Conservation (phyloP, 2,888 invertebrate species). For the Drosophila sordidula region DNA sequence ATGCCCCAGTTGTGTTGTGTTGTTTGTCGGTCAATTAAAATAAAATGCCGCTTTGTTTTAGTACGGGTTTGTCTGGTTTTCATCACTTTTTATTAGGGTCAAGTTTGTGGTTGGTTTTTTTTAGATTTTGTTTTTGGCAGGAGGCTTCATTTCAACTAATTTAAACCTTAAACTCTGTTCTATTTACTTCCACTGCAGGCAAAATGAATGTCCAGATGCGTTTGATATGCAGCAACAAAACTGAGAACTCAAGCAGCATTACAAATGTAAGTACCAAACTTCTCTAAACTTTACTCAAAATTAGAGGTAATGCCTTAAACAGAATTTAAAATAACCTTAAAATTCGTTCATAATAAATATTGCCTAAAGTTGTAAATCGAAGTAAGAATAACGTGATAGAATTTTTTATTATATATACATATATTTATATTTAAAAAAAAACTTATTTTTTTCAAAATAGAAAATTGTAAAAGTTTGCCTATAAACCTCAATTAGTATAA, state of each 20-base stretch:
- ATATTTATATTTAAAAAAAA: too few relatives aligned
- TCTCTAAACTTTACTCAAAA: not conserved
- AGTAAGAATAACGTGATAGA: too few relatives aligned
- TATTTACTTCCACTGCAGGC: conserved; percentile 63
- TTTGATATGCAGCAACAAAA: conserved; percentile 78
- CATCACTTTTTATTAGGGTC: conserved; percentile 68
- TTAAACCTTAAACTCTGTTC: conserved; percentile 51
- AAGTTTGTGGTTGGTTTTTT: conserved; percentile 33
- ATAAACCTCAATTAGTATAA: too few relatives aligned
- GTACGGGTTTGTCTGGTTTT: conserved; percentile 34
- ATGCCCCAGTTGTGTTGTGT: conserved; percentile 25
- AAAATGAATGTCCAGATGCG: conserved; percentile 82
- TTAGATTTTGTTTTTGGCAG: conserved; percentile 19
- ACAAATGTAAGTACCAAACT: conserved; percentile 77
- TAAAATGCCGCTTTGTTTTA: conserved; percentile 57
- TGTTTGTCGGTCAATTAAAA: conserved; percentile 70
- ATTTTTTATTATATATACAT: too few relatives aligned
- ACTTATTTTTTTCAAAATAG: too few relatives aligned
- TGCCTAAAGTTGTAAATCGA: too few relatives aligned
- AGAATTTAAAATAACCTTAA: not conserved
- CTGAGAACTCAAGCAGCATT: conserved; percentile 61
- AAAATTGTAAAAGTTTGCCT: too few relatives aligned
- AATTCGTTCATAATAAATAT: too few relatives aligned
- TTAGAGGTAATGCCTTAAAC: not conserved
- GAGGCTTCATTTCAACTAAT: conserved; percentile 62